Evolutionary conservation across 2,113 vertebrate genomes (phyloP), one percentile per base, ranked within the genome.

Genomic region (Rhizomys pruinosus): DNA sequence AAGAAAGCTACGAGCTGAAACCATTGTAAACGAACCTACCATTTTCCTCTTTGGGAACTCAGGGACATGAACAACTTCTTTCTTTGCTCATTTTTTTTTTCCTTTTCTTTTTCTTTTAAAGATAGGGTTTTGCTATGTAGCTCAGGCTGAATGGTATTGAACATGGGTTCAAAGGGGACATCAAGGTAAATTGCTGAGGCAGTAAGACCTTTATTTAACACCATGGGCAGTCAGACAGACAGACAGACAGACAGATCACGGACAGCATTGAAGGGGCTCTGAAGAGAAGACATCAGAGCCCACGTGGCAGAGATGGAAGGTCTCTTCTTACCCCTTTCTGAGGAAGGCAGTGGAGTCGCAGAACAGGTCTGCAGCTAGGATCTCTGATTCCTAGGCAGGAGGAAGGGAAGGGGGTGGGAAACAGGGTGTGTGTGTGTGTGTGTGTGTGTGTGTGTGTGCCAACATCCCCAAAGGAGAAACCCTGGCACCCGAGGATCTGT

Each of bases 231-330:
- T 12, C 37, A 20, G 37, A 64, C 7, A 66, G 39, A 20, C 25
- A 20, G 37, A 64, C 7, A 66, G 39, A 32, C 5, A 32, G 0
- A 13, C 39, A 42, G 59, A 84, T n/a, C 39, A 47, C 29, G 23
- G 29, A 66, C 16, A 20, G 12, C 80, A 84, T 19, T 34, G 80
- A 52, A 52, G 11, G 29, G 29, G 11, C 29, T 32, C 17, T 15
- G 29, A 84, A 66, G 39, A 32, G 39, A 34, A 29, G 61, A 22
- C 44, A 4, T 2, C 29, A 7, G 63, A 29, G 10, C 19, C 9
- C 39, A 7, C 27, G 11, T 1, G 0, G 9, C 7, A 12, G 61
- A 34, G 34, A 12, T 13, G 3, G 19, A 22, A n/a, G 10, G 25
- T 55, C 74, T 55, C 80, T 66, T 64, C 10, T 19, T 47, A 17